Evolutionary conservation across 1,140 invertebrate species (phyloP).

Genomic region (Dendroctonus valens): DNA sequence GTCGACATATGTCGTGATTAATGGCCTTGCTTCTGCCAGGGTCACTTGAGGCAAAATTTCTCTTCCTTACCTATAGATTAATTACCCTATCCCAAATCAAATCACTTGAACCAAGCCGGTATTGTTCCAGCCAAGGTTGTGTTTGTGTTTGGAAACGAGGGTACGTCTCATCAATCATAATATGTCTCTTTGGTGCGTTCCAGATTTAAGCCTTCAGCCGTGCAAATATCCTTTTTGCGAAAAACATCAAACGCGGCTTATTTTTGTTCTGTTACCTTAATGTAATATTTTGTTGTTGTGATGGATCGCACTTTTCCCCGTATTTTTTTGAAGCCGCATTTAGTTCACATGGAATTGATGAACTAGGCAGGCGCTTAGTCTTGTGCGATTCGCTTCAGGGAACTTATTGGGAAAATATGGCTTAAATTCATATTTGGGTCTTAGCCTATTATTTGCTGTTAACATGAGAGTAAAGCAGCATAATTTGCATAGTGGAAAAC

Average conservation of each 20-base stretch:
- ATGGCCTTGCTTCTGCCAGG: too few species aligned
- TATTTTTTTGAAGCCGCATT: conserved; percentile 3
- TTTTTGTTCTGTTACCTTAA: conserved; percentile 18
- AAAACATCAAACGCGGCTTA: conserved; percentile 13
- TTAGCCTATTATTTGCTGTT: too few species aligned
- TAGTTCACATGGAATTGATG: neutral
- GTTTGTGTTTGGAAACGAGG: conserved; percentile 3
- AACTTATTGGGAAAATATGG: too few species aligned
- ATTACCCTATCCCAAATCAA: too few species aligned
- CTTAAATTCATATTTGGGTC: too few species aligned
- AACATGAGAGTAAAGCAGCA: too few species aligned
- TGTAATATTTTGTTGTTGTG: conserved; percentile 13
- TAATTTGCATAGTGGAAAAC: neutral
- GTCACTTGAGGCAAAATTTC: too few species aligned
- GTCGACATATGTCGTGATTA: too few species aligned
- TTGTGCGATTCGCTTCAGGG: too few species aligned
- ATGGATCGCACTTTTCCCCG: conserved; percentile 2
- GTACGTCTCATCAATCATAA: conserved; percentile 19
- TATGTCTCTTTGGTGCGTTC: conserved; percentile 16
- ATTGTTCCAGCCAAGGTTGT: conserved; percentile 6
- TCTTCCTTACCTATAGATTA: too few species aligned
- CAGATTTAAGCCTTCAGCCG: conserved; percentile 11
- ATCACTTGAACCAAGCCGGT: too few species aligned
- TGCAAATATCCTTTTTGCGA: conserved; percentile 16
- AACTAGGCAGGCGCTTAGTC: neutral